Base-by-base conservation (phyloP, 2,113 vertebrate species). In the Phalacrocorax aristotelis region DNA sequence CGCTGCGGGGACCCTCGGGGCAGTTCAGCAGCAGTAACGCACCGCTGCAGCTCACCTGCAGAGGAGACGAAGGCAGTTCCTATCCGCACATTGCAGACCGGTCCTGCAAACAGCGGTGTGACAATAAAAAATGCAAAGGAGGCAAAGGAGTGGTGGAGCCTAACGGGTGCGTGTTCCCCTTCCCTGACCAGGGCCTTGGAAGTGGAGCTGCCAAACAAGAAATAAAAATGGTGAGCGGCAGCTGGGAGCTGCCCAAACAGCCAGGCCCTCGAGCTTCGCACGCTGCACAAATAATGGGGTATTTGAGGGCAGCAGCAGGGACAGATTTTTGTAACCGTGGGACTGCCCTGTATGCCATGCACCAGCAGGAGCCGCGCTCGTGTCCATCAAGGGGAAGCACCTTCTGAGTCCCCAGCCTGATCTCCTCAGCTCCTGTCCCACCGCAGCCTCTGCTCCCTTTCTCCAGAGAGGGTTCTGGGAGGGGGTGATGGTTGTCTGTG, bases 401-500 rank as follows among this genome's bases (percentile, higher is more conserved):
- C 62, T 80, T 9, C 27, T 5, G 32, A 38, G n/a, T 3, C 26
- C 23, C 69, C 78, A 82, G 65, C 60, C 58, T 30, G 58, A 32
- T 7, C 21, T 26, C 48, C 86, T 44, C 10, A 0, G 58, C 64
- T 57, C 51, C 82, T 27, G 30, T 27, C 44, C 60, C 34, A 13
- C 12, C 2, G 0, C 60, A 38, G 65, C 46, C 58, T 54, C 44
- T 0, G 0, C 62, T 69, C 16, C 42, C 42, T 36, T 49, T 2
- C 61, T 36, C 38, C 0, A 0, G 13, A 10, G 16, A 11, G n/a
- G 23, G 19, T 4, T 74, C 60, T n/a, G 48, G 51, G 58, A 69
- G 21, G 36, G 29, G 25, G 46, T 44, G 13, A 6, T 4, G 1
- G 15, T 1, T 40, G 10, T 7, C 83, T 29, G 10, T 66, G 68